Evolutionary conservation across 2,888 invertebrate genomes (phyloP).

Genomic region (Eristalis pertinax): DNA sequence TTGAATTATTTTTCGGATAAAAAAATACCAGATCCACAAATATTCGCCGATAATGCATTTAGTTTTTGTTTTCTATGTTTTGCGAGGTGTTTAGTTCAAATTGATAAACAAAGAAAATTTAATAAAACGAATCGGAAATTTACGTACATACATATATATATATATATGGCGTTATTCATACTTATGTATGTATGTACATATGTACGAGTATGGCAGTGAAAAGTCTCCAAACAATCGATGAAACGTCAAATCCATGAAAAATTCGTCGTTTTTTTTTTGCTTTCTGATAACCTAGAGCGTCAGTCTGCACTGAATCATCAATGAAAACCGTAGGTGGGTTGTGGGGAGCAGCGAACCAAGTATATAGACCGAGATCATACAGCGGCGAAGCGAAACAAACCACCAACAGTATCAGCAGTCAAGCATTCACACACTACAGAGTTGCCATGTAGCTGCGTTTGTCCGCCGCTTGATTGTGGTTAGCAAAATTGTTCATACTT

Average conservation of each 20-base stretch:
- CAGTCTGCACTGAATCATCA: conserved; percentile 43
- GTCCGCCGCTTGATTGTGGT: neutral
- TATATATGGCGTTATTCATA: too few species aligned
- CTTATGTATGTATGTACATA: neutral
- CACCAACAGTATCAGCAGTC: conserved; percentile 7
- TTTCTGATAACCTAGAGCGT: neutral
- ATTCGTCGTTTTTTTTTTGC: neutral
- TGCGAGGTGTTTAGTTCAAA: neutral
- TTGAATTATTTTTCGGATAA: conserved; percentile 5
- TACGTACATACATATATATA: too few species aligned
- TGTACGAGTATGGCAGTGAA: neutral
- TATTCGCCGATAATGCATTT: neutral
- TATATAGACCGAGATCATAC: conserved; percentile 17
- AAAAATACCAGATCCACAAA: neutral
- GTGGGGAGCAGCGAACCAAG: conserved; percentile 3
- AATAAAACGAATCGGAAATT: neutral
- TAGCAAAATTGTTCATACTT: too few species aligned
- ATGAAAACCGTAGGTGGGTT: conserved; percentile 24
- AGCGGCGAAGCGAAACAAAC: conserved; percentile 44
- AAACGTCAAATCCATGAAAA: conserved; percentile 8
- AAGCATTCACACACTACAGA: neutral
- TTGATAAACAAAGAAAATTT: neutral
- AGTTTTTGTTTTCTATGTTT: neutral
- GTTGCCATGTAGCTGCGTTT: conserved; percentile 6
- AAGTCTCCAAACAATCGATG: conserved; percentile 21